Evolutionary conservation across 2,113 vertebrate genomes (phyloP).

Genomic region (Microcebus griseorufus): DNA sequence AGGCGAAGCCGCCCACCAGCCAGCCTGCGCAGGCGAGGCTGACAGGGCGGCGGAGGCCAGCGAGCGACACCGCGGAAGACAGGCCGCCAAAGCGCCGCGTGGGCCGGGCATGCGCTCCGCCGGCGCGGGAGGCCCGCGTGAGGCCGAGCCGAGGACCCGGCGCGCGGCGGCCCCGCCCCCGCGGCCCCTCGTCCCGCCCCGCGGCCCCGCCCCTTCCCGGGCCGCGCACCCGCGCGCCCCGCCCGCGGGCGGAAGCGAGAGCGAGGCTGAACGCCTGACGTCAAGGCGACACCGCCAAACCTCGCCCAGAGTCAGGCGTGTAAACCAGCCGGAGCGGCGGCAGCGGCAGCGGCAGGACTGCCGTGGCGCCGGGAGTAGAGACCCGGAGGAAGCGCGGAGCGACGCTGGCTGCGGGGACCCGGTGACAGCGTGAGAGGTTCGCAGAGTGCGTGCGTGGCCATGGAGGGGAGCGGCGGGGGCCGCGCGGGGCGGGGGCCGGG

Average conservation of each 20-base stretch:
- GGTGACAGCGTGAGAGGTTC: constrained; percentile 73
- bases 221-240: constrained; percentile 57
- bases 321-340: constrained; percentile 74
- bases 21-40: rapidly evolving
- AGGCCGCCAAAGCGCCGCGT: too few relatives aligned
- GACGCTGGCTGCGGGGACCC: constrained; percentile 63
- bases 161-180: not conserved
- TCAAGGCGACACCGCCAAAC: constrained; percentile 85
- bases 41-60: rapidly evolving
- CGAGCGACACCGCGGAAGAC: rapidly evolving
- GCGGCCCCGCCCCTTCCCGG: not conserved
- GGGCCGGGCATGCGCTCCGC: not conserved
- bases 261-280: constrained; percentile 84
- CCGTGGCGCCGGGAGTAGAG: constrained; percentile 71
- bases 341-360: constrained; percentile 55
- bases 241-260: constrained; percentile 77
- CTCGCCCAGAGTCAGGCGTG: constrained; percentile 85
- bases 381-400: constrained; percentile 59
- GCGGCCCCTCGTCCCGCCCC: not conserved
- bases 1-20: not conserved
- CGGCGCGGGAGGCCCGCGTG: not conserved
- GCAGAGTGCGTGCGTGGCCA: constrained; percentile 57
- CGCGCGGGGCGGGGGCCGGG: constrained; percentile 55
- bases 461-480: not conserved
- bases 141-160: not conserved